Evolutionary conservation across 2,797 vertebrate genomes (phyloP).

Genomic region (Sebastes nivosus): DNA sequence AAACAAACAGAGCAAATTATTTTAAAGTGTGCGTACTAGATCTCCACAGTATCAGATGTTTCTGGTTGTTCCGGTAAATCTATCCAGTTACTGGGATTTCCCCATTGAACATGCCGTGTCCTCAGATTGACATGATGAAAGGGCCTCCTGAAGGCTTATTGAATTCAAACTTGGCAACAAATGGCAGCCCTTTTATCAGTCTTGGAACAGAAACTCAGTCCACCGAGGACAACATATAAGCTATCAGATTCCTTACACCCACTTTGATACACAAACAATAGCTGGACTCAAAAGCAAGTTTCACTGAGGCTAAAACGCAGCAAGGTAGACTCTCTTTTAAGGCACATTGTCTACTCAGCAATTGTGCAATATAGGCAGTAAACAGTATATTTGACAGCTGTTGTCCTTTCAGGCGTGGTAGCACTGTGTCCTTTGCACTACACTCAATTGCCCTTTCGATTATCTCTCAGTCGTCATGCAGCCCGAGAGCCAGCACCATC

Average conservation of each 20-base stretch:
- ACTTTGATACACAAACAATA: conserved; percentile 1
- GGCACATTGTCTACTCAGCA: not conserved
- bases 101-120: not conserved
- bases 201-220: not conserved
- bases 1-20: not conserved
- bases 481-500: conserved; percentile 73
- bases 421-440: not conserved
- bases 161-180: not conserved
- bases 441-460: not conserved
- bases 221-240: not conserved
- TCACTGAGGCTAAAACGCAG: not conserved
- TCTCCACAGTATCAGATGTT: conserved; percentile 12
- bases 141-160: not conserved
- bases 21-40: not conserved
- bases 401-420: not conserved
- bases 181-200: not conserved
- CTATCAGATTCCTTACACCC: not conserved
- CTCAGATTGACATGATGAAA: not conserved
- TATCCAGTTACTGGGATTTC: conserved; percentile 5
- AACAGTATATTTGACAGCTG: not conserved
- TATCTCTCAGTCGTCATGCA: conserved; percentile 71
- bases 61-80: conserved; percentile 8
- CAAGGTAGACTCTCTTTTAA: not conserved
- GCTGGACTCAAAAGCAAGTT: not conserved
- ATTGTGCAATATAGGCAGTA: not conserved